phyloP scores from a whole-genome alignment of 1,140 invertebrate genomes.

The Palaemon carinicauda region DNA sequence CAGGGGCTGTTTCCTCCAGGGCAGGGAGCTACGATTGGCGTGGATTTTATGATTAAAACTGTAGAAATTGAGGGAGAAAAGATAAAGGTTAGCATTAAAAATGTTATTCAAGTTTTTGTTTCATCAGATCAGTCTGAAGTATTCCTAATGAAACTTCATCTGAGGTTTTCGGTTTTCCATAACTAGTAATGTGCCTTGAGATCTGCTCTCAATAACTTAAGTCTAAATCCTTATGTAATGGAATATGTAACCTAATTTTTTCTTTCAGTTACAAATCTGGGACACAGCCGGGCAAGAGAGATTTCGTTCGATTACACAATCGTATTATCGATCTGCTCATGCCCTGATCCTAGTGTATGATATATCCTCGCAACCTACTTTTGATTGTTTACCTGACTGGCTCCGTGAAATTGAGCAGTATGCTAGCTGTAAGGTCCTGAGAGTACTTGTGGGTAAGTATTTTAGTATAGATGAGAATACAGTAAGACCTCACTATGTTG shows the following conservation, averaged over 20 bases:
- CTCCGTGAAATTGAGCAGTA: constrained; percentile 95
- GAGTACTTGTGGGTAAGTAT: constrained; percentile 85
- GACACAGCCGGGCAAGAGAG: constrained; percentile 95
- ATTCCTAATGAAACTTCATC: no score
- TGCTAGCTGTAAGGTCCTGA: constrained; percentile 91
- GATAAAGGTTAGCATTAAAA: constrained; percentile 81
- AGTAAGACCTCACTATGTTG: no score
- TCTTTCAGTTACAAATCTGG: constrained; percentile 93
- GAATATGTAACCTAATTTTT: no score
- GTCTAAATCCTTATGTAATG: no score
- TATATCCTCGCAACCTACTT: constrained; percentile 95
- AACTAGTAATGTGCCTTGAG: no score
- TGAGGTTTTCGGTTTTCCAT: no score
- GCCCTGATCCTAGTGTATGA: constrained; percentile 97
- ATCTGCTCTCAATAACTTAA: no score
- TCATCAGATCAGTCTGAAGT: neutral
- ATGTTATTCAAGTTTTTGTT: neutral
- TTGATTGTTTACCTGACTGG: constrained; percentile 96
- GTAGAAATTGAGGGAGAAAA: constrained; percentile 98
- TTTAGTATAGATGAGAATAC: no score
- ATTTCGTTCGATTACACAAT: constrained; percentile 97
- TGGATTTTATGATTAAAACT: constrained; percentile 99
- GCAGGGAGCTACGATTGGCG: constrained; percentile 98
- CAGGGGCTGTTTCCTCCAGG: constrained; percentile 92
- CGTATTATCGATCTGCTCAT: constrained; percentile 97